Evolutionary conservation across 2,797 vertebrate species (phyloP), one percentile per base, ranked within the genome.

Genomic region (Huso huso): DNA sequence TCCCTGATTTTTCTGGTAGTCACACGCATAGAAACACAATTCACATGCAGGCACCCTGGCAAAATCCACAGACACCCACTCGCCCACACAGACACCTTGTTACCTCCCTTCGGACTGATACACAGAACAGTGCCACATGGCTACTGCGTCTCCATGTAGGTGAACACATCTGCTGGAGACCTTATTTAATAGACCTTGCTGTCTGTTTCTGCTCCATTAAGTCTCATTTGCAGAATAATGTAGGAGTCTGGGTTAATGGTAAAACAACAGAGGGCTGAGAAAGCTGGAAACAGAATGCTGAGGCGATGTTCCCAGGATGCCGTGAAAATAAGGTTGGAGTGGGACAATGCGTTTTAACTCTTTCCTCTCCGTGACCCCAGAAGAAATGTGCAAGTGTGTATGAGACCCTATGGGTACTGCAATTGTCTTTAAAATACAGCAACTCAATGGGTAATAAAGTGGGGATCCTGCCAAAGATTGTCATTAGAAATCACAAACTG

Each of bases 391-490:
- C 12, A n/a, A 58, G 55, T 58, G 55, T 7, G 12, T 13, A 11
- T 11, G 55, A 11, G 7, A 11, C 12, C 55, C 55, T n/a, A 7
- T 73, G 79, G 75, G 74, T 75, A 86, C 84, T 84, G 75, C 80
- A 75, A 78, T 78, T 83, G 84, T 82, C 85, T 81, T 83, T 82
- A 72, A 67, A 68, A 74, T 76, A 7, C 72, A 75, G 80, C 83
- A 84, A 82, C 74, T 78, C 71, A 63, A 68, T 72, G 59, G 67
- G 51, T 59, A 61, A 57, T 64, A 69, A 23, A 68, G 68, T 65
- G 61, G 75, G 74, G 76, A 70, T 83, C 74, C 77, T 78, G 73
- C 73, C 37, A 37, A 75, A 64, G 74, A 62, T 71, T 76, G 3
- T 12, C 8, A 69, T 66, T 61, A 70, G 66, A 72, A 65, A 70